Percentiles rank a stretch among this genome's conserved stretches.
Evolutionary conservation across 1,140 invertebrate genomes (phyloP).

Genomic region (Lepidostoma basale): DNA sequence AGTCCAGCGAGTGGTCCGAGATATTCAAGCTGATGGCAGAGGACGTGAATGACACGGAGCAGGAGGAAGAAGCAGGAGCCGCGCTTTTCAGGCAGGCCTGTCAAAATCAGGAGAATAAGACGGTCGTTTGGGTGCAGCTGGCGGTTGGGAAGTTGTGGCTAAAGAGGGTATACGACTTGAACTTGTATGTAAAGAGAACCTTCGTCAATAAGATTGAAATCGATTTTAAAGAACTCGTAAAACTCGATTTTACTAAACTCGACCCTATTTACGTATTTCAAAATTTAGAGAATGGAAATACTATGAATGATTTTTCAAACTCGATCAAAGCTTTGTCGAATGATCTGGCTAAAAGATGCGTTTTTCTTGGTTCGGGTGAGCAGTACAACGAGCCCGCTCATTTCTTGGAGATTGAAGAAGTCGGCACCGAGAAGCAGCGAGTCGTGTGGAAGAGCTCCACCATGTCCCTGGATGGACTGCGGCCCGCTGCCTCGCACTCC

Average conservation of each 20-base stretch:
- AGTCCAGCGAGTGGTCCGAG: too few relatives aligned
- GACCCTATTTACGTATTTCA: neutral
- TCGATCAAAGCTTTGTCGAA: too few relatives aligned
- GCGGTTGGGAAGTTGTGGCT: neutral
- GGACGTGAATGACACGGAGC: too few relatives aligned
- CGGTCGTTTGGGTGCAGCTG: neutral
- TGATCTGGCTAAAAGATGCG: too few relatives aligned
- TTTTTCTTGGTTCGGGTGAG: too few relatives aligned
- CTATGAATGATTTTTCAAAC: too few relatives aligned
- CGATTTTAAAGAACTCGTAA: too few relatives aligned
- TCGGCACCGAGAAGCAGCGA: neutral
- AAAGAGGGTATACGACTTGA: neutral
- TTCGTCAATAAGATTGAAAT: too few relatives aligned
- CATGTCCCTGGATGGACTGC: neutral
- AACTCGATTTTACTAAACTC: too few relatives aligned
- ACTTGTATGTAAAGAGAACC: neutral
- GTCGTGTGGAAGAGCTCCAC: neutral
- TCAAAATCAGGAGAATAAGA: neutral
- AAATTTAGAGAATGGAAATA: too few relatives aligned
- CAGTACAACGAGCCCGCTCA: neutral
- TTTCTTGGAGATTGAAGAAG: neutral
- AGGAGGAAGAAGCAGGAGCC: neutral
- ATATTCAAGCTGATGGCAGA: neutral
- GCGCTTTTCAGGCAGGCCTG: neutral
- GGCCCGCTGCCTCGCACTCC: neutral